Evolutionary conservation across 2,888 invertebrate species (phyloP).

Genomic region (Epiblema foenella): DNA sequence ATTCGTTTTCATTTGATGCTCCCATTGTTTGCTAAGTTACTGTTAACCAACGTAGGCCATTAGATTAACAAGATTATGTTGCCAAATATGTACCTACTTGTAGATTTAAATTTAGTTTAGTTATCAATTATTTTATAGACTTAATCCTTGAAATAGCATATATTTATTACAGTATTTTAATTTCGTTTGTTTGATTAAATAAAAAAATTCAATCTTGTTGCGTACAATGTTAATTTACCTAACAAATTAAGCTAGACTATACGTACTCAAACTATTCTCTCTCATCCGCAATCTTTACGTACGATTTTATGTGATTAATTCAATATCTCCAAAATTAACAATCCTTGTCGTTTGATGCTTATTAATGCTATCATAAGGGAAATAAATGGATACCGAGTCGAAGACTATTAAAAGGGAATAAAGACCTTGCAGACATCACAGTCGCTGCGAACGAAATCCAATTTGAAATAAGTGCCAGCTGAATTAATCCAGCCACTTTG

Average conservation of each 20-base stretch:
- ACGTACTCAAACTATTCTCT: no score
- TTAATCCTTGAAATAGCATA: no score
- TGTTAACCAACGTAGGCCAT: background rate
- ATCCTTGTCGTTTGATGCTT: constrained; percentile 49
- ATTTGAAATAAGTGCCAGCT: constrained; percentile 84
- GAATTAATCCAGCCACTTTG: constrained; percentile 84
- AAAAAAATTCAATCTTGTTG: no score
- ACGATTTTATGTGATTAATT: background rate
- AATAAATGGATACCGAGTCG: constrained; percentile 61
- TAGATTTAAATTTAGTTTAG: no score
- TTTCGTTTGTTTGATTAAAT: no score
- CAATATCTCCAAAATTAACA: constrained; percentile 16
- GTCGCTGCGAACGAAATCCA: constrained; percentile 77
- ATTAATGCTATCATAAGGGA: constrained; percentile 58
- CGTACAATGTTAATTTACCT: background rate
- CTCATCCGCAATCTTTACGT: background rate
- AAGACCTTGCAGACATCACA: constrained; percentile 65
- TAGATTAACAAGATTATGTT: background rate
- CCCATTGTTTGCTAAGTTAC: background rate
- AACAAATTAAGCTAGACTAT: background rate
- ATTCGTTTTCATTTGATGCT: constrained; percentile 7
- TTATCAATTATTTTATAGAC: no score
- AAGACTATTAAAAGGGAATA: constrained; percentile 77
- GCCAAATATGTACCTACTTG: background rate
- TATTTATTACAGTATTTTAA: no score